Evolutionary conservation across 2,113 vertebrate species (phyloP).

Genomic region (Aspiorhynchus laticeps): DNA sequence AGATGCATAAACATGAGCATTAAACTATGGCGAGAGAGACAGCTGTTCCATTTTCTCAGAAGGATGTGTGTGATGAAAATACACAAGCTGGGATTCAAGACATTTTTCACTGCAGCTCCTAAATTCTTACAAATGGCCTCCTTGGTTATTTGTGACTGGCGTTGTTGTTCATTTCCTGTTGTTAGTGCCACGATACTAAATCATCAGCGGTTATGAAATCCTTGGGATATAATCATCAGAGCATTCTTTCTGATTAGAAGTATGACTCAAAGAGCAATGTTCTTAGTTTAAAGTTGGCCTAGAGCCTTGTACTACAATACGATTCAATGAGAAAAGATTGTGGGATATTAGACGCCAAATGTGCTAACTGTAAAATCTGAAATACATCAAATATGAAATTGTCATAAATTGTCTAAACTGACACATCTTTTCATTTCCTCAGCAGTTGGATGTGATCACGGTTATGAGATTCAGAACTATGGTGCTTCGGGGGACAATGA

Average conservation of each 20-base stretch:
- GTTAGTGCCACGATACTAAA: background rate
- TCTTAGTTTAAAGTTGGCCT: background rate
- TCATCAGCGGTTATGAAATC: constrained; percentile 24
- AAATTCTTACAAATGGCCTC: constrained; percentile 28
- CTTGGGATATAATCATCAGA: constrained; percentile 30
- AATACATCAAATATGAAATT: constrained; percentile 2
- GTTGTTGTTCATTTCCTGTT: constrained; percentile 26
- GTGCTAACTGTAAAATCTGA: background rate
- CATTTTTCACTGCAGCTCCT: background rate
- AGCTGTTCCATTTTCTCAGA: background rate
- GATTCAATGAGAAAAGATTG: background rate
- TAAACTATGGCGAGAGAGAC: background rate
- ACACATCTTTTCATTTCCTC: background rate
- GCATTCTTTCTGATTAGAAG: constrained; percentile 1
- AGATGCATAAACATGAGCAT: background rate
- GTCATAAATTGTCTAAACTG: background rate
- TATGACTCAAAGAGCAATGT: constrained; percentile 31
- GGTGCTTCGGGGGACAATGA: background rate
- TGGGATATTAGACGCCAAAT: background rate
- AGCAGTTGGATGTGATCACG: background rate
- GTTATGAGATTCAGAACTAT: background rate
- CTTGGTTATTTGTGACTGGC: constrained; percentile 19
- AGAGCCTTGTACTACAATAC: background rate
- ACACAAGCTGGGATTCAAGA: background rate
- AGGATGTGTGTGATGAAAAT: background rate